phyloP scores from a whole-genome alignment of 2,113 vertebrate species.

The Pelecanoides urinatrix region DNA sequence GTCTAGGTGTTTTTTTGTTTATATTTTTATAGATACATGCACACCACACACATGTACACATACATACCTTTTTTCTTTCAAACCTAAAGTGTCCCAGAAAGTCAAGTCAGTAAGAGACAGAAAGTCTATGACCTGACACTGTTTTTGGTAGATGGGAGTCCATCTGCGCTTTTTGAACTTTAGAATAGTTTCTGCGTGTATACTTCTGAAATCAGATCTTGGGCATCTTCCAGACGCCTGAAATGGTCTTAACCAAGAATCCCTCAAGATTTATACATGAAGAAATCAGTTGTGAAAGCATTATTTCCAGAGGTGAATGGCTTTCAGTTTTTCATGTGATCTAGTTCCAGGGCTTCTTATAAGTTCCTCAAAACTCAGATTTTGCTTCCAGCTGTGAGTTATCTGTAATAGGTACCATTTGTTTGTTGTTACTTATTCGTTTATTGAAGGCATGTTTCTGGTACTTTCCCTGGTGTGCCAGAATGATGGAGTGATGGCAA shows the following conservation, averaged over 20 bases:
- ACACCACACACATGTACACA: not conserved
- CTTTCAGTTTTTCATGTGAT: not conserved
- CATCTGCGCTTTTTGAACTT: not conserved
- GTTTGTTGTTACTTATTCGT: not conserved
- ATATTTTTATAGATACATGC: not conserved
- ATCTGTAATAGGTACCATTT: not conserved
- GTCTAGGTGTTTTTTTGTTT: not conserved
- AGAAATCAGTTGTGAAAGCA: not conserved
- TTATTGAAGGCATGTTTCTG: not conserved
- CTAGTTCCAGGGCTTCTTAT: not conserved
- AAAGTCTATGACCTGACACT: not conserved
- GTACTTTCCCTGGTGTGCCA: not conserved
- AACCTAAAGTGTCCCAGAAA: not conserved
- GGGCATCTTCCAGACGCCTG: not conserved
- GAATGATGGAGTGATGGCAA: not conserved
- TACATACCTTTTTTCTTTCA: not conserved
- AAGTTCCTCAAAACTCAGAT: not conserved
- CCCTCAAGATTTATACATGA: not conserved
- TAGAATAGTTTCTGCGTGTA: not conserved
- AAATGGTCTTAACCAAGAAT: not conserved
- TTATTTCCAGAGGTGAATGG: not conserved
- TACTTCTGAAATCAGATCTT: constrained; percentile 16
- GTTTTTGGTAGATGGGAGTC: not conserved
- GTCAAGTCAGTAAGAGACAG: not conserved
- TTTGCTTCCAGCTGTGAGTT: constrained; percentile 6